phyloP scores from a whole-genome alignment of 2,797 vertebrate species.

The Hipposideros larvatus region DNA sequence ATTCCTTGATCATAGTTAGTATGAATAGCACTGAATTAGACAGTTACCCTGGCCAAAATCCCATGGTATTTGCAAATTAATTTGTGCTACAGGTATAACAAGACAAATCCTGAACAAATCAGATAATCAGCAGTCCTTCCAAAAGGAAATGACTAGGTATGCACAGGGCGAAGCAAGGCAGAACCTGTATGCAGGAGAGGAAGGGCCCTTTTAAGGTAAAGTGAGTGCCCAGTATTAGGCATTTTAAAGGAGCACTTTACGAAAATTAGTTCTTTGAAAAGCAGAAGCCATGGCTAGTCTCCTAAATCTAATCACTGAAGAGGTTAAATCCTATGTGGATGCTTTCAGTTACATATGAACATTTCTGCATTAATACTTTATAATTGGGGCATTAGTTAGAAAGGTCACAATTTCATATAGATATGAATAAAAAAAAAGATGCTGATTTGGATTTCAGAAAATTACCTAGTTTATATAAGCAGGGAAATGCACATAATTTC shows the following conservation, averaged over 20 bases:
- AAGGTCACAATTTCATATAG: background rate
- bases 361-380: background rate
- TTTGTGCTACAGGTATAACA: background rate
- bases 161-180: background rate
- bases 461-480: background rate
- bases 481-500: background rate
- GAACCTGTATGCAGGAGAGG: background rate
- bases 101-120: conserved; percentile 32
- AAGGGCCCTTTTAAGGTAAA: background rate
- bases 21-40: conserved; percentile 8
- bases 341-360: background rate
- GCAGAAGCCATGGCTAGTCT: background rate
- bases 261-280: conserved; percentile 35
- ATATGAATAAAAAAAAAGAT: background rate
- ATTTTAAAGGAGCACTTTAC: background rate
- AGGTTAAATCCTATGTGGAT: background rate
- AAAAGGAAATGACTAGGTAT: background rate
- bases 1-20: background rate
- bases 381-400: background rate
- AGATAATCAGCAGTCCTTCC: background rate
- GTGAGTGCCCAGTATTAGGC: background rate
- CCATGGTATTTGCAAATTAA: conserved; percentile 44
- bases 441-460: background rate
- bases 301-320: background rate
- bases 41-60: background rate